phyloP scores from a whole-genome alignment of 2,113 vertebrate species.

The Coryphaenoides rupestris region DNA sequence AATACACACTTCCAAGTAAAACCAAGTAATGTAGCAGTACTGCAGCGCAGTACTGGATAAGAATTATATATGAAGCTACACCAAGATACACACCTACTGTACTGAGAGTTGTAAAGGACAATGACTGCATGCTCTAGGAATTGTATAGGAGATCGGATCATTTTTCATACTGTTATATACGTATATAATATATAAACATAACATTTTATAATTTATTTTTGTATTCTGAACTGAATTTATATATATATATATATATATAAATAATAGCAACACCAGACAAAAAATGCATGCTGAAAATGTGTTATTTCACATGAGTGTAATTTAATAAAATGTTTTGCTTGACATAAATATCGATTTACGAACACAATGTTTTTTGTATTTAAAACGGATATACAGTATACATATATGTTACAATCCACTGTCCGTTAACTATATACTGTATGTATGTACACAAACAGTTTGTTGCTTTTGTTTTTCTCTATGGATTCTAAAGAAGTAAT shows the following conservation, averaged over 20 bases:
- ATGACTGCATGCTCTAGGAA: conserved; percentile 1
- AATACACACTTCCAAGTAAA: no score
- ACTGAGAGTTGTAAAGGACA: not conserved
- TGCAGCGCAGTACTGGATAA: no score
- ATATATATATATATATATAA: conserved; percentile 33
- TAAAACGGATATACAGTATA: no score
- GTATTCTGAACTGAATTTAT: conserved; percentile 30
- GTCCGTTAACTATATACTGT: no score
- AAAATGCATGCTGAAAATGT: conserved; percentile 19
- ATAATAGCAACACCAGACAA: conserved; percentile 23
- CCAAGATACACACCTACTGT: conserved; percentile 1
- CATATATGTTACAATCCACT: no score
- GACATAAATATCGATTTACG: not conserved
- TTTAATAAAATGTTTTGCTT: conserved; percentile 17
- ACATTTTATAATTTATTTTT: conserved; percentile 58
- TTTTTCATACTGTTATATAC: conserved; percentile 14
- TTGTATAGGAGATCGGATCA: no score
- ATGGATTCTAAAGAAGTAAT: no score
- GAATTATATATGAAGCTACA: conserved; percentile 18
- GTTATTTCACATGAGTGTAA: conserved; percentile 8
- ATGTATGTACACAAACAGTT: no score
- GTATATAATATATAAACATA: not conserved
- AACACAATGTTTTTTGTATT: no score
- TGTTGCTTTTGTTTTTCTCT: no score
- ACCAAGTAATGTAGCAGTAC: no score